Evolutionary conservation across 2,888 invertebrate species (phyloP).

Genomic region (Nephrotoma guestfalica): DNA sequence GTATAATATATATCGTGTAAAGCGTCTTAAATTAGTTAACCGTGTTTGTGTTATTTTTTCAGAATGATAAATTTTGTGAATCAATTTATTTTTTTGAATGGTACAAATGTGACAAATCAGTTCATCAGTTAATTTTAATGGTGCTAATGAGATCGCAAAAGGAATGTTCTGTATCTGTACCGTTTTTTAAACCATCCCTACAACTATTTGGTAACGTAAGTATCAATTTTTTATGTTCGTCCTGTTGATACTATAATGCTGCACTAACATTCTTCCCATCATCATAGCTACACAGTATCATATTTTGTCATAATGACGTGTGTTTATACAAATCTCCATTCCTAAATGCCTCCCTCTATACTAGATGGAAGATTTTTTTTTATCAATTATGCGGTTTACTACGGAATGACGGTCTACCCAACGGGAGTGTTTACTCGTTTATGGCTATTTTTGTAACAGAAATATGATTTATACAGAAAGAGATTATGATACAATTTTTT

Average conservation of each 20-base stretch:
- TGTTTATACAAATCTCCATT: not conserved
- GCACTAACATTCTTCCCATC: not conserved
- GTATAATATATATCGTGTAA: not conserved
- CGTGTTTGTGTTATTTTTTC: not conserved
- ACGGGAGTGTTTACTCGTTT: not conserved
- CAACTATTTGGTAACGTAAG: slow-evolving; percentile 24
- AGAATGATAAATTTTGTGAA: slow-evolving; percentile 22
- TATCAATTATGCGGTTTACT: not conserved
- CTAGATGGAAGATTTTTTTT: not conserved
- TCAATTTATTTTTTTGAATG: slow-evolving; percentile 25
- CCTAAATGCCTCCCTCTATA: not conserved
- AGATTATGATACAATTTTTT: not conserved
- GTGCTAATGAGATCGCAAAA: slow-evolving; percentile 26
- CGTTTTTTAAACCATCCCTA: slow-evolving; percentile 28
- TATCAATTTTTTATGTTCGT: not conserved
- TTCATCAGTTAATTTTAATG: slow-evolving; percentile 28
- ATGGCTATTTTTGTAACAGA: not conserved
- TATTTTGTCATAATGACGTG: not conserved
- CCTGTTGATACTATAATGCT: not conserved
- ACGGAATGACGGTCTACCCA: not conserved
- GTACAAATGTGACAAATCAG: slow-evolving; percentile 27
- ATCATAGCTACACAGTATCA: not conserved
- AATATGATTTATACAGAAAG: not conserved
- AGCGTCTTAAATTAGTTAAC: too few relatives aligned
- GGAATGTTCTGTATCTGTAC: slow-evolving; percentile 22